Evolutionary conservation across 37 sponge, comb jelly and placozoan species (phyloP), one percentile per base, ranked within the genome.

Genomic region (Spongilla lacustris): DNA sequence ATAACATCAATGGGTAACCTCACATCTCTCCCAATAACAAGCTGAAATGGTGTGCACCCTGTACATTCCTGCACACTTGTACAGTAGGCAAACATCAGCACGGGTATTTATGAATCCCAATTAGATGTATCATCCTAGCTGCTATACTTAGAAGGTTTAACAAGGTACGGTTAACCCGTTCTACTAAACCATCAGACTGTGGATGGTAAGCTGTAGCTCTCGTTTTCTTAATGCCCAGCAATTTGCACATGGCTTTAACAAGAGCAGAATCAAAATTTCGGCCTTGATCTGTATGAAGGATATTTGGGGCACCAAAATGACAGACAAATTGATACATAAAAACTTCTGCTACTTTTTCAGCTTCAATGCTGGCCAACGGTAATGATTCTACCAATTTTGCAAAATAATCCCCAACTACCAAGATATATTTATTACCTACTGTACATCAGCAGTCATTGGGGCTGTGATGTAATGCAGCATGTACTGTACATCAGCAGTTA

Each of bases 401-500:
- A 23, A 72, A 72, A 72, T 72, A 72, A 72, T 72, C 73, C 14
- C 29, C 73, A 72, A 72, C 11, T 30, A 72, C 73, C 73, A 72
- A 24, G 29, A 72, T 72, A 33, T 72, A 72, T 72, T 72, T 72
- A 1, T 72, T 72, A 72, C 73, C 73, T 58, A n/a, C n/a, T n/a
- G n/a, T n/a, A n/a, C n/a, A n/a, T n/a, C n/a, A n/a, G n/a, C n/a
- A n/a, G n/a, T n/a, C n/a, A n/a, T n/a, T n/a, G n/a, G n/a, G n/a
- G n/a, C n/a, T n/a, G n/a, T n/a, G n/a, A n/a, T n/a, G n/a, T n/a
- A n/a, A n/a, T n/a, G n/a, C n/a, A n/a, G n/a, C n/a, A n/a, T n/a
- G n/a, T n/a, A n/a, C n/a, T n/a, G n/a, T n/a, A n/a, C n/a, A n/a
- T n/a, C n/a, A n/a, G n/a, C n/a, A n/a, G n/a, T n/a, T n/a, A n/a